phyloP scores from a whole-genome alignment of 2,888 invertebrate species.

The Apantesis nais region DNA sequence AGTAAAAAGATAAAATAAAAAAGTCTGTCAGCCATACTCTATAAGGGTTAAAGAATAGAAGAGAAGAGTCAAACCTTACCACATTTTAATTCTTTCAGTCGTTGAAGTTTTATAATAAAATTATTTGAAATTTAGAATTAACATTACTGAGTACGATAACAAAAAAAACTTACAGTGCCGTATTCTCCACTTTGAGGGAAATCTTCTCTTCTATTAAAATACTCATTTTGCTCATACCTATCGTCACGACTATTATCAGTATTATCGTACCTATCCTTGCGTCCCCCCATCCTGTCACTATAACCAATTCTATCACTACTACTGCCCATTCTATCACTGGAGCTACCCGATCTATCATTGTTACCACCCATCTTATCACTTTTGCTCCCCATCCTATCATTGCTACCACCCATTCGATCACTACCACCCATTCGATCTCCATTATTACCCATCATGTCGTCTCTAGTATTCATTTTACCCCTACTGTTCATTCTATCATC shows the following conservation, averaged over 20 bases:
- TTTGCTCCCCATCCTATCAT: conserved; percentile 39
- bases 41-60: too few species aligned
- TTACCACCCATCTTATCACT: conserved; percentile 41
- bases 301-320: conserved; percentile 40
- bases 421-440: conserved; percentile 42
- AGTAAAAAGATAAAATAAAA: too few species aligned
- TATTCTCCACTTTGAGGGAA: conserved; percentile 61
- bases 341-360: conserved; percentile 38
- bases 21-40: too few species aligned
- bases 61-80: too few species aligned
- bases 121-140: background rate
- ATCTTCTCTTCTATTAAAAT: conserved; percentile 55
- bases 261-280: conserved; percentile 38
- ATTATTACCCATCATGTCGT: conserved; percentile 49
- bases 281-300: conserved; percentile 20
- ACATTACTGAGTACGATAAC: background rate
- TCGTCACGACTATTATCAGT: conserved; percentile 38
- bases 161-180: conserved; percentile 64
- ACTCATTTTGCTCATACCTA: conserved; percentile 47
- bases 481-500: conserved; percentile 49
- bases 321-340: conserved; percentile 37
- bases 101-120: too few species aligned
- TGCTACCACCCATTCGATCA: conserved; percentile 38
- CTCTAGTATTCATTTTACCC: conserved; percentile 41
- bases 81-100: too few species aligned